A percentile compares a stretch with the other conserved stretches of the same genome.
phyloP scores from a whole-genome alignment of 53 echinoderm and acorn worm species.

The Actinopyga echinites region DNA sequence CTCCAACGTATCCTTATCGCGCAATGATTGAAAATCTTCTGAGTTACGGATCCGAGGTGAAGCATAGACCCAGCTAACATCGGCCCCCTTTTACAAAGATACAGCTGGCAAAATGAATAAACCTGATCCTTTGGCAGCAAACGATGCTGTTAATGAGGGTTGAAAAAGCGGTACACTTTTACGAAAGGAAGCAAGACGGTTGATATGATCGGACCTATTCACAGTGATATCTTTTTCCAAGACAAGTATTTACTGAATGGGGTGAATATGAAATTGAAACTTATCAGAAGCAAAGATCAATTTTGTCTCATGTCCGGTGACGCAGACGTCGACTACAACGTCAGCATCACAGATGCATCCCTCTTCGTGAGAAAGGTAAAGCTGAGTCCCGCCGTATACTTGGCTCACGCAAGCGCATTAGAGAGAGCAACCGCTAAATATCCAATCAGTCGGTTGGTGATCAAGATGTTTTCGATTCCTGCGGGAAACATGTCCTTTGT shows the following conservation, averaged over 20 bases:
- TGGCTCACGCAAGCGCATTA: slow-evolving; percentile 63
- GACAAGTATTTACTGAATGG: slow-evolving; percentile 7
- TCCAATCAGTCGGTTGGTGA: slow-evolving; percentile 47
- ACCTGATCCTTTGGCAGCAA: slow-evolving; percentile 1
- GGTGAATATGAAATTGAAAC: slow-evolving; percentile 6
- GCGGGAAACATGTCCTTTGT: slow-evolving; percentile 57
- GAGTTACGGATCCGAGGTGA: slow-evolving; percentile 59
- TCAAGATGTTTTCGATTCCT: slow-evolving; percentile 53
- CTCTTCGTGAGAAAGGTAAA: slow-evolving; percentile 74
- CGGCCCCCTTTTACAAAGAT: slow-evolving; percentile 60
- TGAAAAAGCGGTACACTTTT: background rate
- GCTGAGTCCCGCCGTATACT: slow-evolving; percentile 56
- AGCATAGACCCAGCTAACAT: slow-evolving; percentile 56
- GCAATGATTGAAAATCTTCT: slow-evolving; percentile 57
- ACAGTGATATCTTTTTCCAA: too few relatives aligned
- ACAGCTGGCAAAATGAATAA: slow-evolving; percentile 53
- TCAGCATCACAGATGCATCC: slow-evolving; percentile 61
- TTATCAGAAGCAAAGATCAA: slow-evolving; percentile 22
- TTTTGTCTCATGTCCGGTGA: slow-evolving; percentile 70
- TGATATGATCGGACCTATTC: background rate
- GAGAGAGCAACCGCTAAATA: slow-evolving; percentile 77
- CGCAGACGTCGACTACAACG: slow-evolving; percentile 47
- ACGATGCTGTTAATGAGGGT: background rate
- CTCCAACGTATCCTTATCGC: slow-evolving; percentile 53
- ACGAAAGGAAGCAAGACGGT: slow-evolving; percentile 45